phyloP scores from a whole-genome alignment of 2,888 invertebrate species.

The Lasioglossum vierecki region DNA sequence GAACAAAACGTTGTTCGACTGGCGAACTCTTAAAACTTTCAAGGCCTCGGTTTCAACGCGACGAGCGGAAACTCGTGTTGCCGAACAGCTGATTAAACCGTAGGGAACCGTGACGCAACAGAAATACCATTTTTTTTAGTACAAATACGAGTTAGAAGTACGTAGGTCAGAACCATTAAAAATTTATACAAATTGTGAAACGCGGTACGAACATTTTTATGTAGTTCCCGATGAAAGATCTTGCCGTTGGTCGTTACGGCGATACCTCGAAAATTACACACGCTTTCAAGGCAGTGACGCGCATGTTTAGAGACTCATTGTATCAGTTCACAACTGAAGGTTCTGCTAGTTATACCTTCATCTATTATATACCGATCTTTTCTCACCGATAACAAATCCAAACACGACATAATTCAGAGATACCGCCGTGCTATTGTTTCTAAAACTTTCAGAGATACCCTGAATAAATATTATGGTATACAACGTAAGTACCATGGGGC shows the following conservation, averaged over 20 bases:
- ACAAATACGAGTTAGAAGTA: not conserved
- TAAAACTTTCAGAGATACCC: constrained; percentile 13
- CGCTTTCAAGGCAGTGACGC: not conserved
- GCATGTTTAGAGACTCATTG: not conserved
- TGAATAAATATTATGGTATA: constrained; percentile 31
- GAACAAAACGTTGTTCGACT: constrained; percentile 24
- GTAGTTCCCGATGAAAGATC: not conserved
- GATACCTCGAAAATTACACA: not conserved
- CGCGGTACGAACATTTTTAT: constrained; percentile 2
- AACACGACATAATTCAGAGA: constrained; percentile 1
- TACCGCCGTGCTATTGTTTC: not conserved
- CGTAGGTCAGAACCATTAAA: not conserved
- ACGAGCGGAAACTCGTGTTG: constrained; percentile 23
- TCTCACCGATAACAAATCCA: not conserved
- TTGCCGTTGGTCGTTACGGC: not conserved
- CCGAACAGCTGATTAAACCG: constrained; percentile 3
- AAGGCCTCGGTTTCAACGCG: not conserved
- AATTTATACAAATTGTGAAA: not conserved
- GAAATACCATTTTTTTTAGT: not conserved
- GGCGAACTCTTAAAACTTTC: not conserved
- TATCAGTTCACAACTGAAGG: not conserved
- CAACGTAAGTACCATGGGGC: constrained; percentile 60
- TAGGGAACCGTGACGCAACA: not conserved
- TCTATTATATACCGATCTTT: not conserved
- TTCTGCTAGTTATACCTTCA: not conserved